Base-by-base conservation (phyloP, 2,888 invertebrate species). In the Macrophya alboannulata region DNA sequence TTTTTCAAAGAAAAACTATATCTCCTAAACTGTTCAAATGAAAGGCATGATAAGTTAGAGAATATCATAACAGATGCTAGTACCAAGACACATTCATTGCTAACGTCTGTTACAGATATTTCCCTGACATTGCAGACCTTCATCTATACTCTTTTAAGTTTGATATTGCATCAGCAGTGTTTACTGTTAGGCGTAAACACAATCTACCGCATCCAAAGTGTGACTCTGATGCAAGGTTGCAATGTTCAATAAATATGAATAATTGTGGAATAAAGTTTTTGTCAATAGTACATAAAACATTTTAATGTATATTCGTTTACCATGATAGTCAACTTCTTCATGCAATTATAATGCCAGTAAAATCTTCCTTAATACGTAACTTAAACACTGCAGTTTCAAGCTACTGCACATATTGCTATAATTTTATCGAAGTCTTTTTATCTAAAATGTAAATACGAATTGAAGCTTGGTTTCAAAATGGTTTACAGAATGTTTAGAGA, bases 41-140 rank as follows among this genome's bases (percentile, higher is more conserved):
- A 55, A 55, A 31, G 17, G 51, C 21, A 43, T 25, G 81, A 17
- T 62, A 55, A 8, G 59, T 62, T 43, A 81, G 40, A 43, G 62
- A 81, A 62, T 81, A 81, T 72, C 72, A 71, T 71, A 85, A 82
- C 77, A 81, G 59, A 81, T 65, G 71, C 72, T 85, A 88, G 87
- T 88, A 85, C 87, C 86, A 88, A 84, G 86, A 84, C 84, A 71
- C 77, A 86, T 84, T 86, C 82, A 81, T 85, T 88, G 87, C 87
- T 86, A 55, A 84, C 85, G 85, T 76, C 85, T 86, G 65, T 76
- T 68, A 72, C 71, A 71, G 82, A 85, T 72, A 85, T 72, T 40
- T 40, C 72, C 43, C 55, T 83, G 65, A 37, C 81, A 85, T 79
- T 77, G 76, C 51, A 84, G 25, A 79, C 62, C 43, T 68, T 62